Base-by-base conservation (phyloP, 2,113 vertebrate species). In the Stigmatopora argus region DNA sequence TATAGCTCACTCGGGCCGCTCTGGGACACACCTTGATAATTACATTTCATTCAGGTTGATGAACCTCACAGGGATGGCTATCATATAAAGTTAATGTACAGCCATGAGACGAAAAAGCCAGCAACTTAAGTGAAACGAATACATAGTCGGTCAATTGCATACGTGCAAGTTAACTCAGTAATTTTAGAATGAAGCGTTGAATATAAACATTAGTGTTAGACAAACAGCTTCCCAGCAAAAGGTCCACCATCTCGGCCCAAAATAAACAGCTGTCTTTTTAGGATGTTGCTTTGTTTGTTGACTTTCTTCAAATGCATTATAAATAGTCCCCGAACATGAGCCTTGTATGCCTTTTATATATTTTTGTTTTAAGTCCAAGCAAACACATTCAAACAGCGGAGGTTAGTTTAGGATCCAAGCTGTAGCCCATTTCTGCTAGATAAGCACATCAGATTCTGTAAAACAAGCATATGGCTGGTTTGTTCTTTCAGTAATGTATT, bases 81-180 rank as follows among this genome's bases (percentile, higher is more conserved):
- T 86, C 86, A 89, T 87, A 83, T 83, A 82, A 81, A 86, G 84
- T 86, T 86, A 87, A 87, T 89, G 71, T 78, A 87, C 80, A 89
- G 81, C 71, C 70, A 69, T 71, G 78, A 85, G 78, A 75, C 53
- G 82, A 85, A 67, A 65, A 57, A 69, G 68, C 48, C 64, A 12
- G 51, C 60, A 62, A 65, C 79, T 77, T 78, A 62, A 66, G 69
- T 80, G 79, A 81, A 71, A 62, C 64, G 66, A 70, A 85, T 81
- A 79, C 74, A 80, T 60, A 38, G 61, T 19, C 26, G 0, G 51
- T 57, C 62, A 48, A 73, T 78, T 41, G 38, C 35, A 62, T 41
- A 23, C 45, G 49, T 70, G 23, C 65, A 69, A 66, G 26, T 23
- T 67, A 72, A 65, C 74, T 57, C 21, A 46, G 35, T 69, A 35